Evolutionary conservation across 2,888 invertebrate species (phyloP), one percentile per base, ranked within the genome.

Genomic region (Gandaritis pyraliata): DNA sequence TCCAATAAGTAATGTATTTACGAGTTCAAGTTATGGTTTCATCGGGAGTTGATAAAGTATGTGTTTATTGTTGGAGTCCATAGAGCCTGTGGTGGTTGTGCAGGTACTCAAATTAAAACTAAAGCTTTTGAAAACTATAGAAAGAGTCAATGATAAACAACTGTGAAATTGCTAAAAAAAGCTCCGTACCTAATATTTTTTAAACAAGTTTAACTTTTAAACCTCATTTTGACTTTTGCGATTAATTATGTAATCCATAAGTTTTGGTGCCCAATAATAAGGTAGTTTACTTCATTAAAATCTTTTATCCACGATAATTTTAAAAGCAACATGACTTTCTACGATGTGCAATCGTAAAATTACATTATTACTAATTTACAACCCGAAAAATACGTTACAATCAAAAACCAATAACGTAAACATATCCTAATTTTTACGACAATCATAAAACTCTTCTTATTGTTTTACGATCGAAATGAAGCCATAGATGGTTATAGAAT

Each of bases 391-490:
- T 50, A 61, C 57, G 46, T 68, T 65, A 65, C 62, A 62, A 63
- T 69, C 67, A 66, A 64, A 66, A 61, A 59, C 63, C 43, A 64
- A 61, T 69, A 64, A 67, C 53, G 60, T 68, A 66, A 63, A 71
- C 64, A 66, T 59, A 64, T 69, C 69, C 69, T 69, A 71, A 69
- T 69, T 66, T 71, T 71, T 67, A 71, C 65, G 69, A 67, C 48
- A 45, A 51, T 53, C 58, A 70, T 68, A 70, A 72, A 70, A 60
- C 59, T 68, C 62, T 53, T 60, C 62, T 69, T 66, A 68, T 73
- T 73, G 71, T 73, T 73, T 72, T 67, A 73, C 67, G 69, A 69
- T 65, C 62, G 46, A 65, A 66, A 69, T 72, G 66, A 69, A 69
- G 70, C 55, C 64, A 70, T 71, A 56, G 53, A 65, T 61, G 29